Evolutionary conservation across 2,113 vertebrate genomes (phyloP), one percentile per base, ranked within the genome.

Genomic region (Paedocypris sp.): DNA sequence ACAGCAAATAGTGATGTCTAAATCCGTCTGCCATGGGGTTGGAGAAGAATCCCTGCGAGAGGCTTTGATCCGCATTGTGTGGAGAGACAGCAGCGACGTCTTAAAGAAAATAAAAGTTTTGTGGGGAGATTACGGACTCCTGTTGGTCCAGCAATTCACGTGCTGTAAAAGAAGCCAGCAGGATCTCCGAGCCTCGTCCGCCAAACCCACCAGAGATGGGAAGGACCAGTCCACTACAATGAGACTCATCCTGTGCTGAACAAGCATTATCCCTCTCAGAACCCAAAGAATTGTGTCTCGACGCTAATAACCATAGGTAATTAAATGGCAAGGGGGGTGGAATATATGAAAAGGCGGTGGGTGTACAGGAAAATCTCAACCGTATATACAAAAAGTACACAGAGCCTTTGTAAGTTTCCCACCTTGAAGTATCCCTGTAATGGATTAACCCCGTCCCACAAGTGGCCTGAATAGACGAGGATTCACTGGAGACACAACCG

Each of bases 101-200:
- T 69, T 74, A 67, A 70, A 72, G 69, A 72, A 74, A 75, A 77
- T 74, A 71, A 76, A 75, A 75, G 70, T 74, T 75, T 72, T 53
- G 67, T 53, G 60, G 31, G 45, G 48, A 77, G 85, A 85, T 87
- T 86, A 87, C 69, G 72, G 82, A 82, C 82, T 85, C 82, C 82
- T 79, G 78, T 79, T 77, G 80, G 79, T 76, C 70, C 63, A 2
- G 67, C 73, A 53, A 86, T 85, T 85, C 82, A 84, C 72, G 25
- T 67, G 42, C 71, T 69, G 77, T 77, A 85, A 82, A 86, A 82
- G 76, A 74, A 84, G 79, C 81, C 82, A 85, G 84, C 83, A 76
- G 83, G 84, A 77, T 73, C 62, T 68, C 70, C 72, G 77, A 72
- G 85, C 79, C 77, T 43, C 78, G 73, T 68, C 63, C 58, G 46